A percentile compares a stretch with the other conserved stretches of the same genome.
These are phyloP conservation scores for Leptonema lineaticorne DNA, from an alignment of 1,140 invertebrate species.

Conservation along the genomic window DNA sequence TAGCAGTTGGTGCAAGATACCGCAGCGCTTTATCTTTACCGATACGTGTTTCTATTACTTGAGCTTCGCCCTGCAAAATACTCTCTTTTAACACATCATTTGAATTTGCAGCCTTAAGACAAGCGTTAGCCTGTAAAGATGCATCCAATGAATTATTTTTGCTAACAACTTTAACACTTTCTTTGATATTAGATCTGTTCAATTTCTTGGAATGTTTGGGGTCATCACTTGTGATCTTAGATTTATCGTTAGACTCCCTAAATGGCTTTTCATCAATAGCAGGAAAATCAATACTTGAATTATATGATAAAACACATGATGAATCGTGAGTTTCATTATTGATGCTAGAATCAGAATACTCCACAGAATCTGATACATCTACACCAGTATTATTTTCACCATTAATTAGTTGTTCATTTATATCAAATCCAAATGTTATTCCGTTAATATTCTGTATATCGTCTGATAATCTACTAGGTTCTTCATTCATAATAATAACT, in stretches of 20 bases:
- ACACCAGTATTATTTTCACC: conserved; percentile 27
- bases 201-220: conserved; percentile 28
- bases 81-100: not conserved
- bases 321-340: conserved; percentile 26
- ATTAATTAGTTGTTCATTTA: conserved; percentile 64
- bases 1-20: conserved; percentile 31
- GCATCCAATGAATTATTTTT: not conserved
- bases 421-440: conserved; percentile 67
- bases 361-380: not conserved
- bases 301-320: conserved; percentile 23
- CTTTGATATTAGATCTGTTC: conserved; percentile 11
- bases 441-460: conserved; percentile 58
- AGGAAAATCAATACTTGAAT: conserved; percentile 38
- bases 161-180: not conserved
- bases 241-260: conserved; percentile 20
- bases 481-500: conserved; percentile 63
- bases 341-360: not conserved
- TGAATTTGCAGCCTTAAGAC: not conserved
- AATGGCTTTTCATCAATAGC: conserved; percentile 33
- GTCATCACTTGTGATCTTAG: conserved; percentile 11
- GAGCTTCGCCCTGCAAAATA: not conserved
- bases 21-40: conserved; percentile 26
- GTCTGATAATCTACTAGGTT: conserved; percentile 48
- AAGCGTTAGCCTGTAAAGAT: not conserved
- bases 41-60: conserved; percentile 15